These are phyloP conservation scores for Urosaurus nigricauda DNA, from an alignment of 2,797 vertebrate genomes.

Conservation along the genomic window DNA sequence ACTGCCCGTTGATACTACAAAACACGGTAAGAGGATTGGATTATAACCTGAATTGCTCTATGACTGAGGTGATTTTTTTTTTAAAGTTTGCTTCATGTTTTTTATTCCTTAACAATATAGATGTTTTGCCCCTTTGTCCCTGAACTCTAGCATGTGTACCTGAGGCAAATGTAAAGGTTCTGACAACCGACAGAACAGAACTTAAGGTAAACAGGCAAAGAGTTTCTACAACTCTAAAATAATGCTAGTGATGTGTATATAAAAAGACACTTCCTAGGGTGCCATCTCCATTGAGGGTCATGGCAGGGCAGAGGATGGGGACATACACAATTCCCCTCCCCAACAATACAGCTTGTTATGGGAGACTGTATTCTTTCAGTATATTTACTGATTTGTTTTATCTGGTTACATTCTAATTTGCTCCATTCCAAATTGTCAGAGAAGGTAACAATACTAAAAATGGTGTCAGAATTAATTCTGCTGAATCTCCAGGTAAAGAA, in stretches of 20 bases:
- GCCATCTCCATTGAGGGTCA: not conserved
- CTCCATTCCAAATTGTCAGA: not conserved
- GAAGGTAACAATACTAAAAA: not conserved
- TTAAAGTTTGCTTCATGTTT: slow-evolving; percentile 27
- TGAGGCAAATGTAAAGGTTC: slow-evolving; percentile 1
- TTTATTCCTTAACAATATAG: not conserved
- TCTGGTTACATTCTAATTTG: not conserved
- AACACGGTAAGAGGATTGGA: slow-evolving; percentile 5
- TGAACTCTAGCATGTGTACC: slow-evolving; percentile 4
- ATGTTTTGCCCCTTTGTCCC: not conserved
- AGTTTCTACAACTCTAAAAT: not conserved
- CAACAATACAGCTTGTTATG: not conserved
- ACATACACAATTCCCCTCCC: no score
- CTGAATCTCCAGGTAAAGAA: not conserved
- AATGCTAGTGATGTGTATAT: not conserved
- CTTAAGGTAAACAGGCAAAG: slow-evolving; percentile 22
- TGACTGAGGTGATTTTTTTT: not conserved
- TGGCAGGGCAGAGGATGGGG: not conserved
- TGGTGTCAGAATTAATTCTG: not conserved
- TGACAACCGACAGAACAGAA: not conserved
- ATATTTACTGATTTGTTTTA: not conserved
- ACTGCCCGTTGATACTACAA: not conserved
- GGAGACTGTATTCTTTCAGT: not conserved
- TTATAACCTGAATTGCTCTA: slow-evolving; percentile 7
- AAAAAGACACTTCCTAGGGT: not conserved